Conservation (phyloP, 2,888 invertebrate species). For the Lypha dubia region DNA sequence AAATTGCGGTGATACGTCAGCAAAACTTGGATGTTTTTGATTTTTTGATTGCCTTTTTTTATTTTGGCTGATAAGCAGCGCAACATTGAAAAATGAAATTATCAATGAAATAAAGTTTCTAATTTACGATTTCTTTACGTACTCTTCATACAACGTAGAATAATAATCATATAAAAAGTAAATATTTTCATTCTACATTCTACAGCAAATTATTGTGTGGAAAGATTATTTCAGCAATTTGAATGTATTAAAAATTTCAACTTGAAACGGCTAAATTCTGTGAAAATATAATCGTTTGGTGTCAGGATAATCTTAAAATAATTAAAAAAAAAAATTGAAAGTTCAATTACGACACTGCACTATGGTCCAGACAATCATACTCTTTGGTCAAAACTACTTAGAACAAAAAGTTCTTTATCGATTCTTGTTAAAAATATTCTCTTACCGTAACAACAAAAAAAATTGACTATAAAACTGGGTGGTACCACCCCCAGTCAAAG, state of each 20-base stretch:
- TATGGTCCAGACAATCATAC: too few species aligned
- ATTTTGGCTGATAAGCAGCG: slow-evolving; percentile 1
- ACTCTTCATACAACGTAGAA: slow-evolving; percentile 26
- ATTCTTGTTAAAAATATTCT: too few species aligned
- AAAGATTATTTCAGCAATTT: not conserved
- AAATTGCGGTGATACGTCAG: slow-evolving; percentile 22
- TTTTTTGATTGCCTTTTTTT: slow-evolving; percentile 3
- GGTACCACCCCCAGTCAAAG: too few species aligned
- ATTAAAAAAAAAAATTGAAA: too few species aligned
- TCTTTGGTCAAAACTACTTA: too few species aligned
- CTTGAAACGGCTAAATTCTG: not conserved
- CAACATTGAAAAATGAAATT: slow-evolving; percentile 43
- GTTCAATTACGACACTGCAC: too few species aligned
- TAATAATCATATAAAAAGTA: slow-evolving; percentile 17
- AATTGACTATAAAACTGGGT: too few species aligned
- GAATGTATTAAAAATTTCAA: not conserved
- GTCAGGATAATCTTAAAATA: too few species aligned
- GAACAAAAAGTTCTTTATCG: too few species aligned
- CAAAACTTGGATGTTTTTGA: not conserved
- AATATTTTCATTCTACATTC: not conserved
- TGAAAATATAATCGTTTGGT: too few species aligned
- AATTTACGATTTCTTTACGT: slow-evolving; percentile 24
- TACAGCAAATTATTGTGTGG: slow-evolving; percentile 1
- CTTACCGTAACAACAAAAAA: too few species aligned
- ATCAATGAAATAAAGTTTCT: slow-evolving; percentile 56